These are phyloP conservation scores for Mythimna albipuncta DNA, from an alignment of 2,888 invertebrate species.

Conservation along the genomic window DNA sequence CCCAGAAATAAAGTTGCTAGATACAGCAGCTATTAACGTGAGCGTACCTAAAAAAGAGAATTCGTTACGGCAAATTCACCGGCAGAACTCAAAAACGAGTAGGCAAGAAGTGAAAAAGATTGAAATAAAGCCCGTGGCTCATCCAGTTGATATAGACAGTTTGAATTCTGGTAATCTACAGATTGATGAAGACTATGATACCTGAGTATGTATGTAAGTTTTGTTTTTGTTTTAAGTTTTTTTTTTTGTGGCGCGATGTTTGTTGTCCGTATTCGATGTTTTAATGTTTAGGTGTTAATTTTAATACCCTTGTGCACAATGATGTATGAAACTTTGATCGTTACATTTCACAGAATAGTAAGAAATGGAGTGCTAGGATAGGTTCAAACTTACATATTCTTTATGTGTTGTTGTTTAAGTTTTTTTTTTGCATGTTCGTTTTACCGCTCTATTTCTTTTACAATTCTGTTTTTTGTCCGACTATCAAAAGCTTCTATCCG, in stretches of 20 bases:
- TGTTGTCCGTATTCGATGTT: slow-evolving; percentile 67
- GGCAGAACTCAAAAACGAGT: slow-evolving; percentile 79
- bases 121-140: slow-evolving; percentile 70
- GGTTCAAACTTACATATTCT: slow-evolving; percentile 16
- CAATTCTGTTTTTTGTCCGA: slow-evolving; percentile 1
- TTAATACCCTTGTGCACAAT: slow-evolving; percentile 29
- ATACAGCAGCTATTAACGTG: slow-evolving; percentile 71
- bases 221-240: slow-evolving; percentile 70
- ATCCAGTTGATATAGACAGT: slow-evolving; percentile 79
- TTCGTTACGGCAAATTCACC: slow-evolving; percentile 67
- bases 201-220: slow-evolving; percentile 81
- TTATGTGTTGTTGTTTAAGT: slow-evolving; percentile 7
- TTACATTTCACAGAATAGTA: slow-evolving; percentile 22
- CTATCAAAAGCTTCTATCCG: background rate
- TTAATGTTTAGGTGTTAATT: slow-evolving; percentile 56
- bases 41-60: slow-evolving; percentile 72
- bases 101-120: slow-evolving; percentile 77
- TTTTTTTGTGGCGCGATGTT: slow-evolving; percentile 66
- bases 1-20: slow-evolving; percentile 85
- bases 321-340: slow-evolving; percentile 2
- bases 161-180: slow-evolving; percentile 85
- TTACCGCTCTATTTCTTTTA: background rate
- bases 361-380: slow-evolving; percentile 39
- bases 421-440: slow-evolving; percentile 10
- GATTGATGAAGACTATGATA: slow-evolving; percentile 90